These are phyloP conservation scores for Hydrocynus forskahlii DNA, from an alignment of 2,797 vertebrate genomes.

Conservation along the genomic window DNA sequence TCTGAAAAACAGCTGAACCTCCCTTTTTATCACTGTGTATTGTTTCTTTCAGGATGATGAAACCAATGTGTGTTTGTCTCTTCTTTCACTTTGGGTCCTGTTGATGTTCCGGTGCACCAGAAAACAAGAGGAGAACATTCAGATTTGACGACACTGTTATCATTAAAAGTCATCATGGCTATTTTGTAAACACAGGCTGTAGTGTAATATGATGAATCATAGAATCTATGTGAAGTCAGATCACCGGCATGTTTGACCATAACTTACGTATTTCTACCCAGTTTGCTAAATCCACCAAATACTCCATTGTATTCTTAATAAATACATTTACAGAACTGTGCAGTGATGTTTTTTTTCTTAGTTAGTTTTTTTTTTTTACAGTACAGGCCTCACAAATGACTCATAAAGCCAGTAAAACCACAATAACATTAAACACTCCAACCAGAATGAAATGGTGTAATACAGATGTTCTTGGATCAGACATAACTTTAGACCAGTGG, in stretches of 20 bases:
- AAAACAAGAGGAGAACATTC: background rate
- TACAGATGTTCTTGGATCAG: no score
- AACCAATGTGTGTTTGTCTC: conserved; percentile 51
- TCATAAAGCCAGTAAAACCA: background rate
- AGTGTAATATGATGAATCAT: conserved; percentile 47
- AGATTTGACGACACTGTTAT: conserved; percentile 20
- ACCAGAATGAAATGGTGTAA: no score
- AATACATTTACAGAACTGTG: conserved; percentile 70
- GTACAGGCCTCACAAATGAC: background rate
- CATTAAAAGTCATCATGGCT: conserved; percentile 55
- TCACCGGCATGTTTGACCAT: conserved; percentile 71
- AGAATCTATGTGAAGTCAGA: conserved; percentile 60
- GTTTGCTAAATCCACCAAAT: conserved; percentile 74
- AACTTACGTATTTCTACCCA: conserved; percentile 76
- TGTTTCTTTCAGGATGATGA: conserved; percentile 32
- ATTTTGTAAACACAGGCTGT: conserved; percentile 52
- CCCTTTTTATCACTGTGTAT: background rate
- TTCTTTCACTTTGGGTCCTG: conserved; percentile 46
- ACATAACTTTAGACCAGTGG: background rate
- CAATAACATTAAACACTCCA: background rate
- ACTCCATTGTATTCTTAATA: conserved; percentile 66
- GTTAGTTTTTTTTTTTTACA: background rate
- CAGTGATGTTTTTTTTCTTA: background rate
- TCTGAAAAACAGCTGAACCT: background rate
- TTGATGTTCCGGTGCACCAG: conserved; percentile 23